Evolutionary conservation across 2,113 vertebrate genomes (phyloP).

Genomic region (Pterocles gutturalis): DNA sequence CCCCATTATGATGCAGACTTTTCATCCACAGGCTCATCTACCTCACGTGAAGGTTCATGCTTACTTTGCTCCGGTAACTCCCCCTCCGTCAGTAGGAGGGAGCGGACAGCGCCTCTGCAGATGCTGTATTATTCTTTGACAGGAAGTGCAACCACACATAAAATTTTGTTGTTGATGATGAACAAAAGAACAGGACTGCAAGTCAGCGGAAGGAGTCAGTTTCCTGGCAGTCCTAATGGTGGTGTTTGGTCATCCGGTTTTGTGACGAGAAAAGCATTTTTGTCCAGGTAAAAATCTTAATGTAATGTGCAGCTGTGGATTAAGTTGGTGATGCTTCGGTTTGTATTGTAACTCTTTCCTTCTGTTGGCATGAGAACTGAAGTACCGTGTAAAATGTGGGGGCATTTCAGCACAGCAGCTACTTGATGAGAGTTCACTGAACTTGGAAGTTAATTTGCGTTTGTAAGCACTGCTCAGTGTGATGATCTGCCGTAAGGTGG

Average conservation of each 20-base stretch:
- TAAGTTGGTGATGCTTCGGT: constrained; percentile 57
- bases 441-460: background rate
- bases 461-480: background rate
- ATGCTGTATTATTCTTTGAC: constrained; percentile 93
- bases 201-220: background rate
- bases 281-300: constrained; percentile 38
- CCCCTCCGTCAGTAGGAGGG: constrained; percentile 89
- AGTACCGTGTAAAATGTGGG: background rate
- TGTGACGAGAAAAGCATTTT: constrained; percentile 26
- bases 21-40: constrained; percentile 84
- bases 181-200: background rate
- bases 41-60: constrained; percentile 93
- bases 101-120: constrained; percentile 89
- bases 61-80: constrained; percentile 93
- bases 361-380: constrained; percentile 43
- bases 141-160: constrained; percentile 18
- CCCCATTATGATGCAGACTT: background rate
- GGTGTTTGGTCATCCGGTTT: constrained; percentile 46
- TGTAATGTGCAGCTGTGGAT: constrained; percentile 41
- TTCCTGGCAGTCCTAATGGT: background rate
- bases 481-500: accelerated
- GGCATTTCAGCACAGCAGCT: background rate
- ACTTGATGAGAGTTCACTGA: background rate
- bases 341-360: constrained; percentile 48
- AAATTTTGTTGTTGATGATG: background rate